Percentiles rank a stretch among this genome's conserved stretches.
Conservation (phyloP, 2,888 invertebrate genomes). For the Drosophila colorata region DNA sequence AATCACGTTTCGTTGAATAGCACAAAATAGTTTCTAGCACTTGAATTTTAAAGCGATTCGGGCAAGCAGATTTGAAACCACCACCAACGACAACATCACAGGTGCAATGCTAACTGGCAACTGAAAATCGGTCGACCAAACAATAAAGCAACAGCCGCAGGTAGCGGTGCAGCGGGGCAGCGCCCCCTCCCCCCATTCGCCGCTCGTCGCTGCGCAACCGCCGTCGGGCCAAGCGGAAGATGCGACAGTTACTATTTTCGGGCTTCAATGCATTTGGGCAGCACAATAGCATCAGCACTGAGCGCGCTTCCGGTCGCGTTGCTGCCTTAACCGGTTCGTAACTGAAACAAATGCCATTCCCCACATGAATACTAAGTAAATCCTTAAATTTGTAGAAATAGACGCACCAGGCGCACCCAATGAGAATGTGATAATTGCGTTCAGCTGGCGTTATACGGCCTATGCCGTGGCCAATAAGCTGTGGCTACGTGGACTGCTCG, state of each 20-base stretch:
- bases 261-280: conserved; percentile 85
- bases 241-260: conserved; percentile 73
- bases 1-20: conserved; percentile 22
- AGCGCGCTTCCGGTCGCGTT: conserved; percentile 42
- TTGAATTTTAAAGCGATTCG: conserved; percentile 24
- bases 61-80: conserved; percentile 37
- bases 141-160: conserved; percentile 45
- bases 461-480: conserved; percentile 55
- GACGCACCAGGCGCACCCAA: conserved; percentile 15
- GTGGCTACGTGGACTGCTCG: conserved; percentile 72
- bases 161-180: conserved; percentile 18
- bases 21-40: conserved; percentile 6
- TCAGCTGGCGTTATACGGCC: conserved; percentile 81
- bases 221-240: conserved; percentile 50
- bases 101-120: conserved; percentile 62
- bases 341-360: conserved; percentile 25
- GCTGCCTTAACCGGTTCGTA: conserved; percentile 61
- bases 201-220: conserved; percentile 67
- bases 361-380: conserved; percentile 28
- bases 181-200: not conserved
- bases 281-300: conserved; percentile 62
- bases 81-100: conserved; percentile 70
- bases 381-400: conserved; percentile 48
- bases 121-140: conserved; percentile 66
- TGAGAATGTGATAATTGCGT: conserved; percentile 42